Base-by-base conservation (phyloP, 2,888 invertebrate genomes). In the Colostygia pectinataria region DNA sequence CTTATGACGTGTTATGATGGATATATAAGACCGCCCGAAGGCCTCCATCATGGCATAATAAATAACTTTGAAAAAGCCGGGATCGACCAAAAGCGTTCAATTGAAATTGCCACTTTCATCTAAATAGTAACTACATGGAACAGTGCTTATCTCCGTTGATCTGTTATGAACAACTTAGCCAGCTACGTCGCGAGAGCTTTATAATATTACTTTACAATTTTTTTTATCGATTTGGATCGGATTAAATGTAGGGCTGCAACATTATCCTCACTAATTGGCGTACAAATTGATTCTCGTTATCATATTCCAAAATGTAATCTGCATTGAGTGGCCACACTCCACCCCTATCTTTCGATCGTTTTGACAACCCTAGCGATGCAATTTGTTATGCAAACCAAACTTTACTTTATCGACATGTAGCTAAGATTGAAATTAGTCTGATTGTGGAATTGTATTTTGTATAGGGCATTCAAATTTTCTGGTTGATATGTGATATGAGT, bases 231-330 rank as follows among this genome's bases (percentile, higher is more conserved):
- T n/a, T 23, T 10, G 15, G 25, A 13, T 27, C 27, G 13, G 4
- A 46, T 39, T n/a, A 28, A 48, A 49, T 36, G 36, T 34, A 29
- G 23, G 33, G 27, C 12, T 58, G 36, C 27, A 47, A 34, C 7
- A 42, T 50, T 39, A 51, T 49, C 33, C 44, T 46, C 57, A 43
- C 64, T 74, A 74, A 72, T 74, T 71, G 68, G 61, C 65, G 62
- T 51, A 59, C 54, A 66, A 69, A 71, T 68, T 69, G 62, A 67
- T 57, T 56, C 53, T 50, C 45, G 57, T 63, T 65, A 49, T 38
- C 37, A 63, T 59, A 39, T 36, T 13, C 28, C 25, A 40, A 57
- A 64, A 55, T 50, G 45, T 60, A 61, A 69, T 68, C 67, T 66
- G 41, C 56, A 46, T 68, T 56, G 60, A 53, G 46, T 52, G 45